phyloP scores from a whole-genome alignment of 2,113 vertebrate genomes.

The Corynorhinus townsendii region DNA sequence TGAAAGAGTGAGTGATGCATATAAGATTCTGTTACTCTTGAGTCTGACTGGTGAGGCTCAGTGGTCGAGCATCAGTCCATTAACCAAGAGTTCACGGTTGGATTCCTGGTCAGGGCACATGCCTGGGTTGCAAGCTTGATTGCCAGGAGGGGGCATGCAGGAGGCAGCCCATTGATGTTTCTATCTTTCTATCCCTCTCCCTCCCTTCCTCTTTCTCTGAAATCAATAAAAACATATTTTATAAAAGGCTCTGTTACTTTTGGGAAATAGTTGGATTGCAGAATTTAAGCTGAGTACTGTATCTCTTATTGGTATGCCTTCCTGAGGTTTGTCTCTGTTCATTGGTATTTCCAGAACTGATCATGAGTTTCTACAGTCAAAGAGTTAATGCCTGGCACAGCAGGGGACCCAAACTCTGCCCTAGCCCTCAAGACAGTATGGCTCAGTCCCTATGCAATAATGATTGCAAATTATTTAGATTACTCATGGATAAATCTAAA shows the following conservation, averaged over 20 bases:
- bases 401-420: not conserved
- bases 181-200: too few species aligned
- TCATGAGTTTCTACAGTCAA: not conserved
- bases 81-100: too few species aligned
- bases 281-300: not conserved
- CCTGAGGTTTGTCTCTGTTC: not conserved
- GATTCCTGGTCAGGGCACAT: too few species aligned
- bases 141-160: too few species aligned
- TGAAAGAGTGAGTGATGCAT: not conserved
- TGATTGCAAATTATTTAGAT: not conserved
- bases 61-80: too few species aligned
- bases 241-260: not conserved
- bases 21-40: not conserved
- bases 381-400: not conserved
- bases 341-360: not conserved
- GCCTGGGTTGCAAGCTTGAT: too few species aligned
- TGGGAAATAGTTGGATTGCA: not conserved
- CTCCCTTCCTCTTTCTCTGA: too few species aligned
- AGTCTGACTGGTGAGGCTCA: too few species aligned
- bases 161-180: too few species aligned
- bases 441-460: not conserved
- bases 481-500: not conserved
- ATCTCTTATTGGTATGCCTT: not conserved
- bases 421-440: not conserved
- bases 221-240: too few species aligned